Evolutionary conservation across 2,888 invertebrate genomes (phyloP).

Genomic region (Troides helena): DNA sequence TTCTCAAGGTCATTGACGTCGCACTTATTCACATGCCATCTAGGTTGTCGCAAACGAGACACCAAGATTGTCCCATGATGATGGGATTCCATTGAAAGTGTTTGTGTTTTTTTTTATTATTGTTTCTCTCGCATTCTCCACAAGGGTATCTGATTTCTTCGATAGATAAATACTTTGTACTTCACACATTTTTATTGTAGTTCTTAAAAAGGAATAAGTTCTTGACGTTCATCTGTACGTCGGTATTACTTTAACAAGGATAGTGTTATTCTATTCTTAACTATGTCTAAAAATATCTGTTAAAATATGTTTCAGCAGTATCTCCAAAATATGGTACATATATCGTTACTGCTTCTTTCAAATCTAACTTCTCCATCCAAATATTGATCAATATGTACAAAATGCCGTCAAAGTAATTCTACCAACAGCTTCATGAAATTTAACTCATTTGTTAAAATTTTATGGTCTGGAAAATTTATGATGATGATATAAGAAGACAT

Average conservation of each 20-base stretch:
- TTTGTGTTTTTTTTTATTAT: conserved; percentile 21
- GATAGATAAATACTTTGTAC: conserved; percentile 7
- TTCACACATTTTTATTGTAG: conserved; percentile 7
- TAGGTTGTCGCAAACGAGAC: conserved; percentile 17
- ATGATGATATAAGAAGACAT: too few species aligned
- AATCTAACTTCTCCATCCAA: too few species aligned
- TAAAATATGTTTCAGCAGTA: too few species aligned
- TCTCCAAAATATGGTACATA: too few species aligned
- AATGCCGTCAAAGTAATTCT: too few species aligned
- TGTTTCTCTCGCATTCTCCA: conserved; percentile 26
- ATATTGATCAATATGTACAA: too few species aligned
- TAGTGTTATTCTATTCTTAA: too few species aligned
- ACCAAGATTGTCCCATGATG: conserved; percentile 24
- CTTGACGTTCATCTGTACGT: background rate
- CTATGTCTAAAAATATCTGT: too few species aligned
- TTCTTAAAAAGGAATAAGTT: background rate
- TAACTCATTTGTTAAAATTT: too few species aligned
- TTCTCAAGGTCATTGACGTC: conserved; percentile 30
- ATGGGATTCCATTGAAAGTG: conserved; percentile 28
- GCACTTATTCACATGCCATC: conserved; percentile 26
- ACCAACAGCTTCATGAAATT: too few species aligned
- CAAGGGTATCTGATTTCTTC: conserved; percentile 18
- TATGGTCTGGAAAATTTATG: too few species aligned
- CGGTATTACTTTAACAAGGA: background rate
- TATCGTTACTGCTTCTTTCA: too few species aligned